These are phyloP conservation scores for Ischnus inquisitorius DNA, from an alignment of 2,888 invertebrate species.

Conservation along the genomic window DNA sequence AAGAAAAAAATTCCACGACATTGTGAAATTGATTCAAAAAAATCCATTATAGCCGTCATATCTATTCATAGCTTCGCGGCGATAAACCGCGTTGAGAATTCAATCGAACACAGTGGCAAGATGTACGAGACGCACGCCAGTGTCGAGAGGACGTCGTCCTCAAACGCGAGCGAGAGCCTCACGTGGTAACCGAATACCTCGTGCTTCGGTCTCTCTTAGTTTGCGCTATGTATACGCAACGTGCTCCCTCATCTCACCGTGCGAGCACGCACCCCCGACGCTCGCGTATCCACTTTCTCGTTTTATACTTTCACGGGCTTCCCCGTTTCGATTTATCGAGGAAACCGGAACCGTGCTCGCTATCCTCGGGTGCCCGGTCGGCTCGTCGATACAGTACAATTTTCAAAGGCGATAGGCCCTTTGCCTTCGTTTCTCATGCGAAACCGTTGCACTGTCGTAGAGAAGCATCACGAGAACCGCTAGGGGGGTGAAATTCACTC, in stretches of 20 bases:
- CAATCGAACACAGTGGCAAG: conserved; percentile 36
- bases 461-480: conserved; percentile 24
- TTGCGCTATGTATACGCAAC: conserved; percentile 46
- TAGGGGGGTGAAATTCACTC: conserved; percentile 23
- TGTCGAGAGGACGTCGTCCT: conserved; percentile 63
- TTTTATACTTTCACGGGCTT: conserved; percentile 78
- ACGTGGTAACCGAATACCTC: conserved; percentile 69
- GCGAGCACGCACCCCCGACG: conserved; percentile 56
- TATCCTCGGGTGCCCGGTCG: not conserved
- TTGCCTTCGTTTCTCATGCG: conserved; percentile 25
- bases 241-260: conserved; percentile 67
- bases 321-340: conserved; percentile 85
- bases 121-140: conserved; percentile 20
- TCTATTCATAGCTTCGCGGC: not conserved
- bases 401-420: conserved; percentile 21
- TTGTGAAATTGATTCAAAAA: not conserved
- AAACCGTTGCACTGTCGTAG: conserved; percentile 39
- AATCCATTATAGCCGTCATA: not conserved
- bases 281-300: conserved; percentile 83
- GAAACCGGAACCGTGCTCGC: conserved; percentile 82
- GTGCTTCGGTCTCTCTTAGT: conserved; percentile 69
- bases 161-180: conserved; percentile 56
- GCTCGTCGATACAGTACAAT: conserved; percentile 38
- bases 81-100: conserved; percentile 45
- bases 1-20: not conserved